Percentiles rank a stretch among this genome's conserved stretches.
These are phyloP conservation scores for Ornithoptera alexandrae DNA, from an alignment of 2,888 invertebrate species.

Conservation along the genomic window DNA sequence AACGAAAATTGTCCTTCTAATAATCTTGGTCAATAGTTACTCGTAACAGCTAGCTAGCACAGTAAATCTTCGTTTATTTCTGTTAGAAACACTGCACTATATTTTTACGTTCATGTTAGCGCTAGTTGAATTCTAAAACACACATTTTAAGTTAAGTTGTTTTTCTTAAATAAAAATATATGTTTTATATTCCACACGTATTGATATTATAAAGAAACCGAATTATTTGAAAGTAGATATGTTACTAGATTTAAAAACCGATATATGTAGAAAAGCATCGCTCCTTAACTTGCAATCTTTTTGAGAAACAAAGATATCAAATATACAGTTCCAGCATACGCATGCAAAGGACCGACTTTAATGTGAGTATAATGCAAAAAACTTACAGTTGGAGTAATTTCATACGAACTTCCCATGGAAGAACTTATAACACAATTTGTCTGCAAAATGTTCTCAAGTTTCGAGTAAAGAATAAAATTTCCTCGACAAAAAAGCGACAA, in stretches of 20 bases:
- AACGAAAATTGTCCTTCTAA: constrained; percentile 19
- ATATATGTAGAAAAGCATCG: too few species aligned
- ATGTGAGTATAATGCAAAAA: constrained; percentile 7
- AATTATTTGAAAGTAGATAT: too few species aligned
- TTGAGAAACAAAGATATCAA: constrained; percentile 1
- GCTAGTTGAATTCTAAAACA: neutral
- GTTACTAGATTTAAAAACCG: too few species aligned
- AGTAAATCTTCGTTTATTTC: constrained; percentile 66
- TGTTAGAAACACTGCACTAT: constrained; percentile 47
- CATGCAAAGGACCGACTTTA: constrained; percentile 17
- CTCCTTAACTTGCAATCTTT: neutral
- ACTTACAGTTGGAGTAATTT: constrained; percentile 26
- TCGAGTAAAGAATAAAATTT: constrained; percentile 30
- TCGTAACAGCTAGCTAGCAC: constrained; percentile 40
- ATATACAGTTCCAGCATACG: constrained; percentile 12
- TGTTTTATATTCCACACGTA: too few species aligned
- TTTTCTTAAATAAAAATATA: too few species aligned
- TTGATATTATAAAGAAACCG: too few species aligned
- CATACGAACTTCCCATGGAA: constrained; percentile 24
- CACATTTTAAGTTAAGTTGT: neutral
- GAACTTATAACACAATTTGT: constrained; percentile 31
- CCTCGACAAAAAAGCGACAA: constrained; percentile 24
- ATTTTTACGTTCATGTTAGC: neutral
- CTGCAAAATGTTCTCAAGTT: constrained; percentile 31
- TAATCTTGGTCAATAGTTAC: constrained; percentile 24